A percentile compares a stretch with the other conserved stretches of the same genome.
phyloP scores from a whole-genome alignment of 1,140 invertebrate genomes.

The Oryzaephilus surinamensis region DNA sequence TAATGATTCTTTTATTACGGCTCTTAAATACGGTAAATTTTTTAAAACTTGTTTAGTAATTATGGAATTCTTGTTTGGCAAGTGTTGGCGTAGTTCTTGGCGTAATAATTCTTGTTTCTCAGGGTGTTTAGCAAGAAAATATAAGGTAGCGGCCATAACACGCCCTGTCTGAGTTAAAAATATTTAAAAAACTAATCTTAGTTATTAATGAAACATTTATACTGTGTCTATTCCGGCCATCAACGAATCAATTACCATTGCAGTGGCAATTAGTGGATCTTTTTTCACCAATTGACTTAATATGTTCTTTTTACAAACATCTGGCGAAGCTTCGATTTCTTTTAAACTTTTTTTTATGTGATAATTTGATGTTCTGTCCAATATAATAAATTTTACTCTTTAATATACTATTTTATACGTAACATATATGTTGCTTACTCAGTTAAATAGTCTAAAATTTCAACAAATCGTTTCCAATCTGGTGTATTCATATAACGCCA shows the following conservation, averaged over 20 bases:
- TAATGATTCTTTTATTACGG: conserved; percentile 54
- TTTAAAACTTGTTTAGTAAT: conserved; percentile 38
- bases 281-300: conserved; percentile 44
- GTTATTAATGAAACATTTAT: conserved; percentile 16
- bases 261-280: conserved; percentile 42
- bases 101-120: conserved; percentile 20
- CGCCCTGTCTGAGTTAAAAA: conserved; percentile 21
- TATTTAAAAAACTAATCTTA: background rate
- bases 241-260: conserved; percentile 63
- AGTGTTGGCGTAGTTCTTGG: conserved; percentile 18
- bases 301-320: no score
- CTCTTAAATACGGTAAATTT: conserved; percentile 49
- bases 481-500: conserved; percentile 51
- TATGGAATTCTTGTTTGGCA: conserved; percentile 22
- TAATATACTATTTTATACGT: no score
- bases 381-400: no score
- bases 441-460: conserved; percentile 21
- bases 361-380: no score
- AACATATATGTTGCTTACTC: conserved; percentile 10
- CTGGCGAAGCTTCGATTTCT: no score
- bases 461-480: conserved; percentile 28
- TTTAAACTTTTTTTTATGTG: no score
- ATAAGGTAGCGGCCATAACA: conserved; percentile 18
- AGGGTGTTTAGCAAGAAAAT: conserved; percentile 25
- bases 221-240: conserved; percentile 69